Evolutionary conservation across 2,797 vertebrate species (phyloP), one percentile per base, ranked within the genome.

Genomic region (Sarcoramphus papa): DNA sequence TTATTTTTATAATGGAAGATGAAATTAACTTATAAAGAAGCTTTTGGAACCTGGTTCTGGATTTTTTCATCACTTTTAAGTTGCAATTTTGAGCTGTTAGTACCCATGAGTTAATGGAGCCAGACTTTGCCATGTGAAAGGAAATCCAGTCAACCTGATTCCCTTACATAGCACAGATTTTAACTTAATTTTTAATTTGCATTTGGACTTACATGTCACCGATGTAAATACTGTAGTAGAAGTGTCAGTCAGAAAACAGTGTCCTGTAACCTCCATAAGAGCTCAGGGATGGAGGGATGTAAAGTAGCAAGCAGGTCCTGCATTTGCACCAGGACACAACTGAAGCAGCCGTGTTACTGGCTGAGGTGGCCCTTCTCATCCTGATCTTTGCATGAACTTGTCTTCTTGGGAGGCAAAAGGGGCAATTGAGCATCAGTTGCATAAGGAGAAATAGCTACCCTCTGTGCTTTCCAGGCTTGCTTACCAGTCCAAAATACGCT

Each of bases 391-490:
- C 17, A 3, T 35, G 30, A 33, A 25, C 30, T 82, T 89, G 64
- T 35, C 10, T 67, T 56, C 43, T 41, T 72, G 47, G 14, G 22
- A 76, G 30, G n/a, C 2, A 0, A 73, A 63, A 86, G 25, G 19
- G 11, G 9, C 25, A 69, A 41, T 63, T 0, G 0, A 41, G 10
- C 7, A 1, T 33, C 53, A 50, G 6, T 33, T 73, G 33, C 14
- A 2, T 68, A 13, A 88, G 54, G 62, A 88, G 80, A 88, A 91
- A 50, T 51, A 92, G 48, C 64, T 50, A 17, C 60, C 54, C 23
- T 72, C 45, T 62, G 33, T 81, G 40, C 57, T 77, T 77, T 89
- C 21, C 22, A 51, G 35, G 22, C 30, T 79, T 69, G 7, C 24
- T 80, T 80, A 51, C 30, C 1, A 4, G 27, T 59, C 47, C 62